Evolutionary conservation across 2,797 vertebrate genomes (phyloP), one percentile per base, ranked within the genome.

Genomic region (Lagorchestes hirsutus): DNA sequence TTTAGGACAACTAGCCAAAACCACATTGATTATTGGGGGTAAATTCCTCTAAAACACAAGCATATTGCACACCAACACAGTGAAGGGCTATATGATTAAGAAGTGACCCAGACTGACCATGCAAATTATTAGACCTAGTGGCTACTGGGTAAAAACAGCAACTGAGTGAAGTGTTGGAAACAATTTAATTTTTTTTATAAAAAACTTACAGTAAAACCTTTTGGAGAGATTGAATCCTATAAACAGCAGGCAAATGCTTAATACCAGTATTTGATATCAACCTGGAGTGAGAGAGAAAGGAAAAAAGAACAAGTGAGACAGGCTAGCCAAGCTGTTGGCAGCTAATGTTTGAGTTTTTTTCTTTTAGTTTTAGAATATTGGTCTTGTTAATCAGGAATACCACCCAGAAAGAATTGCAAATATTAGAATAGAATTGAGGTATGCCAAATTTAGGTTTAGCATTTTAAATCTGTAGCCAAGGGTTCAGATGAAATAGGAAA

Each of bases 191-290:
- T 52, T 52, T 52, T 52, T 6, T 16, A 14, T 9, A 40, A 94
- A 0, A 97, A 97, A 99, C 99, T 99, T 99, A 99, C 99, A 99
- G 98, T 96, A 99, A 98, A 97, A 99, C 98, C 56, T 98, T 99
- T 97, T 99, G 99, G 92, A 99, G 96, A 96, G 99, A 99, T 5
- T 98, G 99, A 98, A 99, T 98, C 91, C 99, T 98, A 93, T 99
- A 99, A 98, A 99, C 98, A 95, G 99, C 99, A 92, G 99, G 99
- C 96, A 99, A 99, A 97, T 99, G 99, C 34, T 97, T 98, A 95
- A 99, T 98, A 95, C 99, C 99, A 1, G 99, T 99, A 97, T 99
- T 99, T 67, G 99, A 99, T 98, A 99, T 99, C 98, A 99, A 99
- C 99, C 99, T 99, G 97, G 97, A 93, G 92, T 97, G 97, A 98